Percentiles rank a stretch among this genome's conserved stretches.
phyloP scores from a whole-genome alignment of 2,888 invertebrate genomes.

The Apomyelois bistriatella region DNA sequence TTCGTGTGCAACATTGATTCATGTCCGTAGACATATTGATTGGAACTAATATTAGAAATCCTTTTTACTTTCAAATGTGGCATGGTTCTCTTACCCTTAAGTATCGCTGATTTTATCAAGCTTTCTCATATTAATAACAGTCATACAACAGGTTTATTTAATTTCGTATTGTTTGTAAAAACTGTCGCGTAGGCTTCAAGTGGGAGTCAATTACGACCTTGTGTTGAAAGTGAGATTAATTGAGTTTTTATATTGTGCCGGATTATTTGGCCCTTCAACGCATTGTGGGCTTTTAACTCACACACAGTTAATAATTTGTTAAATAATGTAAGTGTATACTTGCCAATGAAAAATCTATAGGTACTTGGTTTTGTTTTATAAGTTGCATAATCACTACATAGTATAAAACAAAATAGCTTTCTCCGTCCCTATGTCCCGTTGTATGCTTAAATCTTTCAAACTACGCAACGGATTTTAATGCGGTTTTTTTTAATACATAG shows the following conservation, averaged over 20 bases:
- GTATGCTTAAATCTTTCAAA: no score
- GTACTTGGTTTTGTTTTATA: no score
- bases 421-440: no score
- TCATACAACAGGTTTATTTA: conserved; percentile 11
- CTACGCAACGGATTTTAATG: no score
- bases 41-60: background rate
- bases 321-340: no score
- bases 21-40: background rate
- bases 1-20: no score
- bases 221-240: conserved; percentile 52
- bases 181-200: conserved; percentile 38
- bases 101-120: conserved; percentile 4
- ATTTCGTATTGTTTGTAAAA: conserved; percentile 13
- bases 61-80: conserved; percentile 7
- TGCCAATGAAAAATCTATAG: no score
- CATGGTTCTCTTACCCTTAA: background rate
- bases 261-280: conserved; percentile 33
- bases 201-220: conserved; percentile 50
- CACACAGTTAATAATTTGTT: conserved; percentile 14
- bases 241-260: conserved; percentile 35
- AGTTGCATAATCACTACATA: no score
- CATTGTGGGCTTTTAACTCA: conserved; percentile 20
- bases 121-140: conserved; percentile 16
- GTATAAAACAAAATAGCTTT: no score
- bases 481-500: no score